Percentiles rank a stretch among this genome's conserved stretches.
Evolutionary conservation across 2,888 invertebrate species (phyloP).

Genomic region (Malthinus seriepunctatus): DNA sequence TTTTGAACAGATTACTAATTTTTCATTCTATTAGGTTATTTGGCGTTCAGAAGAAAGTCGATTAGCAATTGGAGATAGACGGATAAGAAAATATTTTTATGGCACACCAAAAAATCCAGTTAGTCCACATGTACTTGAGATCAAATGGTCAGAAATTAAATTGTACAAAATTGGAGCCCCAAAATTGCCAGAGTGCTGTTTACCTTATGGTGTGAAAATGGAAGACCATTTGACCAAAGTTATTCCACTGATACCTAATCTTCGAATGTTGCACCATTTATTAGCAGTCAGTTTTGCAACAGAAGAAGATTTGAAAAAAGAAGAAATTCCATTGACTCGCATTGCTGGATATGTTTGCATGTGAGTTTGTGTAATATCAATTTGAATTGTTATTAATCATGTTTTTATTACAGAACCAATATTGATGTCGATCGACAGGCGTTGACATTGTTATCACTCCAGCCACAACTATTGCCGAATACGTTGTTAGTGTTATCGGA

Average conservation of each 20-base stretch:
- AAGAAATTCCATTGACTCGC: slow-evolving; percentile 86
- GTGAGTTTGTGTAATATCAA: slow-evolving; percentile 61
- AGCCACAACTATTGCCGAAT: slow-evolving; percentile 90
- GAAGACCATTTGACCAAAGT: slow-evolving; percentile 91
- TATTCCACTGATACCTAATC: slow-evolving; percentile 76
- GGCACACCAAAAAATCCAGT: slow-evolving; percentile 72
- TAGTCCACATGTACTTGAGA: slow-evolving; percentile 94
- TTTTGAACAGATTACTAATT: not conserved
- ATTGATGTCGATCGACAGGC: slow-evolving; percentile 87
- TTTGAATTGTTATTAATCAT: not conserved
- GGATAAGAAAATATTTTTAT: slow-evolving; percentile 95
- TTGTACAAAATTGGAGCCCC: slow-evolving; percentile 95
- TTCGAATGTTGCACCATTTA: slow-evolving; percentile 82
- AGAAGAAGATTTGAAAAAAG: slow-evolving; percentile 74
- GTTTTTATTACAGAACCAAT: slow-evolving; percentile 70
- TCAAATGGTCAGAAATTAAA: slow-evolving; percentile 86
- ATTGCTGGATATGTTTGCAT: slow-evolving; percentile 90
- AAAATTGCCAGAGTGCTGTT: slow-evolving; percentile 89
- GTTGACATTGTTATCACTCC: slow-evolving; percentile 89
- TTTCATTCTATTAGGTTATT: slow-evolving; percentile 68
- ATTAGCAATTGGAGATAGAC: slow-evolving; percentile 74
- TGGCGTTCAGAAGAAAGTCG: slow-evolving; percentile 77
- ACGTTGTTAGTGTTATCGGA: slow-evolving; percentile 86
- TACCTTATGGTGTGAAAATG: slow-evolving; percentile 94
- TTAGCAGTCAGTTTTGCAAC: slow-evolving; percentile 88